A percentile compares a stretch with the other conserved stretches of the same genome.
Evolutionary conservation across 2,797 vertebrate genomes (phyloP).

Genomic region (Spatula versicolor): DNA sequence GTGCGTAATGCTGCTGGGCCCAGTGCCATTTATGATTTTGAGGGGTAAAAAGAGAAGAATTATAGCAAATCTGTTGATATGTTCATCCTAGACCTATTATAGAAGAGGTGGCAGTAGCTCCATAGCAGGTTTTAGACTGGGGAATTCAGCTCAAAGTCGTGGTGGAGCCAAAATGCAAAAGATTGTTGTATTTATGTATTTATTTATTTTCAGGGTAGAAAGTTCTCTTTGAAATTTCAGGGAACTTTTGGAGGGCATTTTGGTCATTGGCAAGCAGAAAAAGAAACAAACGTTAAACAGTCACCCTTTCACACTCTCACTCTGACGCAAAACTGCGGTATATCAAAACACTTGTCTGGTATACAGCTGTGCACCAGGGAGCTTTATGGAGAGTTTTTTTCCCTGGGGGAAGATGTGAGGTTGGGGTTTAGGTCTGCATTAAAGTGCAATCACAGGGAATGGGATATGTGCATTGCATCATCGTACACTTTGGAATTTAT

Average conservation of each 20-base stretch:
- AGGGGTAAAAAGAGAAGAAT: not conserved
- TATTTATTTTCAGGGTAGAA: not conserved
- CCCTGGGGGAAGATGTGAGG: not conserved
- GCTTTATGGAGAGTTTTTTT: not conserved
- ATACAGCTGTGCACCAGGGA: fast-evolving
- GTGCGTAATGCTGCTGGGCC: not conserved
- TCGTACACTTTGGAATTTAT: not conserved
- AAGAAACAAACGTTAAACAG: not conserved
- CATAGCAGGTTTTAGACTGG: not conserved
- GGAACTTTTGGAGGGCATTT: not conserved
- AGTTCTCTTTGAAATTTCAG: not conserved
- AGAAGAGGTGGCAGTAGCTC: not conserved
- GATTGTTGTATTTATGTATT: not conserved
- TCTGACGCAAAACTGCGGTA: not conserved
- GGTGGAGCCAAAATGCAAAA: not conserved
- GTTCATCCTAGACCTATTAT: not conserved
- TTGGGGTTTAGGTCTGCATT: not conserved
- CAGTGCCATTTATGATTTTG: not conserved
- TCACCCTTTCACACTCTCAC: not conserved
- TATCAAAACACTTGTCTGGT: not conserved
- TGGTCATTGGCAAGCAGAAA: not conserved
- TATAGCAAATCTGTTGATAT: not conserved
- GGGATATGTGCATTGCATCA: not conserved
- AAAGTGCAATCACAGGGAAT: not conserved
- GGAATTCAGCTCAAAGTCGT: not conserved